These are phyloP conservation scores for Lagorchestes hirsutus DNA, from an alignment of 2,797 vertebrate species.

Conservation along the genomic window DNA sequence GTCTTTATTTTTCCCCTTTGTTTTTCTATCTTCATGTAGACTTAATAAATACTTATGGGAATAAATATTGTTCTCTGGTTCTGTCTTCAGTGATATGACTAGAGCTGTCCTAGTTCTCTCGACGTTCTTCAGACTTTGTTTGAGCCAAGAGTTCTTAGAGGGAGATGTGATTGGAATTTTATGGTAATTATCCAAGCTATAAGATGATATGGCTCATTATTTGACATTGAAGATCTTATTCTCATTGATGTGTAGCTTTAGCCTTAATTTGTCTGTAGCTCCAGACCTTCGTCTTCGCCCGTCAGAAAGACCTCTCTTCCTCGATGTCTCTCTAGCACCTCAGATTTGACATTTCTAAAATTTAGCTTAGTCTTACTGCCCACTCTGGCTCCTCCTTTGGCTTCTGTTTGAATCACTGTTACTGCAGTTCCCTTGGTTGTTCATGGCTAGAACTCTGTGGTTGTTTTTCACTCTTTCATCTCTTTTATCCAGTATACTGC, in stretches of 20 bases:
- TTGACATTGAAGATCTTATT: background rate
- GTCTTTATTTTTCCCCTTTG: background rate
- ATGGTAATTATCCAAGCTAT: background rate
- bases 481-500: background rate
- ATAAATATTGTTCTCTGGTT: background rate
- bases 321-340: background rate
- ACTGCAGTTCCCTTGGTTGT: background rate
- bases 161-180: background rate
- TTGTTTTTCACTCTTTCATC: background rate
- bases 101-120: background rate
- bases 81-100: background rate
- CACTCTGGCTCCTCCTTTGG: background rate
- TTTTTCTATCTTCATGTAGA: background rate
- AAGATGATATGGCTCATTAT: background rate
- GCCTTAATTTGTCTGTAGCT: background rate
- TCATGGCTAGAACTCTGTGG: background rate
- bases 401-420: background rate
- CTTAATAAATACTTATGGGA: background rate
- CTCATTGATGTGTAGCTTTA: background rate
- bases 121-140: background rate
- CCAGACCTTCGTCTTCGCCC: background rate
- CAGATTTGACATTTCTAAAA: background rate
- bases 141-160: background rate
- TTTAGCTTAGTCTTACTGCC: background rate
- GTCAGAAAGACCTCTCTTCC: background rate